A percentile compares a stretch with the other conserved stretches of the same genome.
Evolutionary conservation across 2,888 invertebrate species (phyloP).

Genomic region (Tineola bisselliella): DNA sequence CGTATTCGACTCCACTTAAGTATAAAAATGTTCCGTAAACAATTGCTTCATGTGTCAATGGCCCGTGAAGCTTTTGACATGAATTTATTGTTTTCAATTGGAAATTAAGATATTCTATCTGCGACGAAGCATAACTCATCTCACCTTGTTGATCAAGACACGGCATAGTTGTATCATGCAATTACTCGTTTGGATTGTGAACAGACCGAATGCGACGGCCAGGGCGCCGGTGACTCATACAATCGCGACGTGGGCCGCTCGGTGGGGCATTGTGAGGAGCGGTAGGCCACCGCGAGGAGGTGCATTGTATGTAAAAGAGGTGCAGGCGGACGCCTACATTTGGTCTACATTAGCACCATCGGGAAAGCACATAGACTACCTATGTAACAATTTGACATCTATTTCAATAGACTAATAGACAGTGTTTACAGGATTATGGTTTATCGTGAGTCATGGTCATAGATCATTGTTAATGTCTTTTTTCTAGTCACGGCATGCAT

Average conservation of each 20-base stretch:
- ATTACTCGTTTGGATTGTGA: constrained; percentile 56
- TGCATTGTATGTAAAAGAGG: constrained; percentile 62
- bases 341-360: constrained; percentile 22
- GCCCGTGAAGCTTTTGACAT: constrained; percentile 14
- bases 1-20: background rate
- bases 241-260: constrained; percentile 54
- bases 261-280: constrained; percentile 24
- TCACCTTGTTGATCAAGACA: background rate
- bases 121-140: background rate
- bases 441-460: background rate
- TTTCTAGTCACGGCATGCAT: background rate
- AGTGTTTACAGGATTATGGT: background rate
- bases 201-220: constrained; percentile 30
- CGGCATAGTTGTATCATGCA: constrained; percentile 21
- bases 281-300: constrained; percentile 28
- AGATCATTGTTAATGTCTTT: background rate
- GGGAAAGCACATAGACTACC: background rate
- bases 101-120: background rate
- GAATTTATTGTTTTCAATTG: constrained; percentile 7
- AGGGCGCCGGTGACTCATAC: constrained; percentile 52
- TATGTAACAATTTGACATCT: background rate
- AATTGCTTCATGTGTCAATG: constrained; percentile 16
- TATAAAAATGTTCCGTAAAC: constrained; percentile 6
- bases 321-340: constrained; percentile 50
- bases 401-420: background rate